Percentiles rank a stretch among this genome's conserved stretches.
Evolutionary conservation across 2,797 vertebrate genomes (phyloP).

Genomic region (Fratercula arctica): DNA sequence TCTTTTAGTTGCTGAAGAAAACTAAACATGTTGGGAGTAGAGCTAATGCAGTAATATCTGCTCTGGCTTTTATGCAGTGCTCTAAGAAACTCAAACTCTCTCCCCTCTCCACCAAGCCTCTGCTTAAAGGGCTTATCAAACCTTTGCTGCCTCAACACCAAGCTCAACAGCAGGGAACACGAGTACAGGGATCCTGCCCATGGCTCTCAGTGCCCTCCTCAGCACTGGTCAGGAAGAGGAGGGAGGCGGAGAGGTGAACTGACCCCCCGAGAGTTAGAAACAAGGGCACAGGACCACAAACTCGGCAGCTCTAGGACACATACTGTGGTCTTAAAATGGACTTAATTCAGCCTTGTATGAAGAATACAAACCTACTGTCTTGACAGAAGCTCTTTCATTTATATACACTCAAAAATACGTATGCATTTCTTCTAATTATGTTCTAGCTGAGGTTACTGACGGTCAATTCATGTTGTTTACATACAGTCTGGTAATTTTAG

Average conservation of each 20-base stretch:
- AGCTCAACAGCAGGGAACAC: not conserved
- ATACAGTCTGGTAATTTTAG: conserved; percentile 62
- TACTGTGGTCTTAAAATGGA: not conserved
- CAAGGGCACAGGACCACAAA: not conserved
- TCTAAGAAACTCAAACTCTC: not conserved
- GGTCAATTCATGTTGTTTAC: conserved; percentile 42
- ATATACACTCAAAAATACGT: not conserved
- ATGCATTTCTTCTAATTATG: not conserved
- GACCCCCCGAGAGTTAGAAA: not conserved
- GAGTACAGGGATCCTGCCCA: not conserved
- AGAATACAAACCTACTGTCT: not conserved
- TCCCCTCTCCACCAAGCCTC: not conserved
- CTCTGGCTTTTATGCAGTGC: not conserved
- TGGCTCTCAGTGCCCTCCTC: not conserved
- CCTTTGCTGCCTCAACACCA: not conserved
- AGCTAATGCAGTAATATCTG: not conserved
- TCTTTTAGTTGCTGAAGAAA: not conserved
- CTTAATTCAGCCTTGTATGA: not conserved
- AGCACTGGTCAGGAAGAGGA: not conserved
- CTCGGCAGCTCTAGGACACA: not conserved
- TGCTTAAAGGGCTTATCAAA: not conserved
- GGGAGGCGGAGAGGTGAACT: not conserved
- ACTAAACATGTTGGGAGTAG: not conserved
- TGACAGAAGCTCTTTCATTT: not conserved
- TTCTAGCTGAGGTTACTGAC: not conserved